phyloP scores from a whole-genome alignment of 1,140 invertebrate genomes.

The Phocides pigmalion region DNA sequence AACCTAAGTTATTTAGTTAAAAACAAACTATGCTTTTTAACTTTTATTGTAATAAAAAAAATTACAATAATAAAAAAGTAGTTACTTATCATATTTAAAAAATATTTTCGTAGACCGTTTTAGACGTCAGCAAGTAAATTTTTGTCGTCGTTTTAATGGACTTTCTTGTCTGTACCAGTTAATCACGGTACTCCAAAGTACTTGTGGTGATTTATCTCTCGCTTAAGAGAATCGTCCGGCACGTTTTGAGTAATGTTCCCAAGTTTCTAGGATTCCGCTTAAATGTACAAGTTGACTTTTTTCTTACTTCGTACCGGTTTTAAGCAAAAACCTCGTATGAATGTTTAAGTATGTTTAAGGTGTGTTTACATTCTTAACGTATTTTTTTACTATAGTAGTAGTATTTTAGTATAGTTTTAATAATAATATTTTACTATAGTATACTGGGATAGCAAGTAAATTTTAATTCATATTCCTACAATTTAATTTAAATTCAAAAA shows the following conservation, averaged over 20 bases:
- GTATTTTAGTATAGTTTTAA: too few species aligned
- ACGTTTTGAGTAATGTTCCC: constrained; percentile 29
- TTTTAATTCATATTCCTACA: too few species aligned
- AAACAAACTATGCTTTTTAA: too few species aligned
- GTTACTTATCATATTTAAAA: too few species aligned
- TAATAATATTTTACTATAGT: too few species aligned
- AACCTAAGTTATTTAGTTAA: too few species aligned
- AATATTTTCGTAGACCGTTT: neutral
- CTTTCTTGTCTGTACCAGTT: constrained; percentile 16
- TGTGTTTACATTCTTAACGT: neutral
- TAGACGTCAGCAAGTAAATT: constrained; percentile 1
- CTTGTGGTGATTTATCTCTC: constrained; percentile 26
- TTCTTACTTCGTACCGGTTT: constrained; percentile 20
- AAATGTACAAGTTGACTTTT: constrained; percentile 23
- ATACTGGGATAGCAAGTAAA: too few species aligned
- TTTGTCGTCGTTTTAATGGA: constrained; percentile 3
- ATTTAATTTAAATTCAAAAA: too few species aligned
- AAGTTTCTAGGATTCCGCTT: constrained; percentile 31
- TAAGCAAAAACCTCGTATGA: constrained; percentile 23
- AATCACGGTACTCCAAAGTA: constrained; percentile 22
- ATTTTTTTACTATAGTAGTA: too few species aligned
- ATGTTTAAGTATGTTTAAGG: constrained; percentile 10
- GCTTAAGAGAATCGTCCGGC: constrained; percentile 25
- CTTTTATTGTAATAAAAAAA: too few species aligned
- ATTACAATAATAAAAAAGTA: too few species aligned